Evolutionary conservation across 2,797 vertebrate species (phyloP), one percentile per base, ranked within the genome.

Genomic region (Muraenolepis orangiensis): DNA sequence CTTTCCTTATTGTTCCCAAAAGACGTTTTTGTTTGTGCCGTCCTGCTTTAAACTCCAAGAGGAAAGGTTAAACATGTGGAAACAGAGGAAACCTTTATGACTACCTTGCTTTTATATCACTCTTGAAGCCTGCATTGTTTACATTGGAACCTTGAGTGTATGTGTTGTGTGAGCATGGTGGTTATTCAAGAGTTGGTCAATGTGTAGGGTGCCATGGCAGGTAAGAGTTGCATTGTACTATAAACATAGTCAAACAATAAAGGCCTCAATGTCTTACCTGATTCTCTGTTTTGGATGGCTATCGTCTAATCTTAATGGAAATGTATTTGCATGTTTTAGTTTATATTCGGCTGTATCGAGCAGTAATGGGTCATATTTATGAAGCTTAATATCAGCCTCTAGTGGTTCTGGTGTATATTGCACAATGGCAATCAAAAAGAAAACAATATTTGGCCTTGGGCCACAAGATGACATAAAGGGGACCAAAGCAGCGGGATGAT

Each of bases 121-220:
- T 90, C 90, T 93, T 88, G 82, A 88, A 90, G 89, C 90, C 91
- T 93, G 93, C 90, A 89, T 90, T 93, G 94, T 94, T 94, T 94
- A 94, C 93, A 94, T 89, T 90, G 79, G 87, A 75, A 34, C 80
- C 73, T 80, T 76, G 87, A 10, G 82, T 29, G 83, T 70, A 81
- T 71, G 83, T 57, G 78, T 75, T 71, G 61, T 72, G 84, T 72
- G 82, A 77, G 88, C 81, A 81, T 77, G 74, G 82, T 85, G 88
- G 85, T 88, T 85, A 84, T 90, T 84, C 36, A 38, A 38, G 82
- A 86, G 40, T 89, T 86, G 81, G 87, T 77, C 87, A 77, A 75
- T 86, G 85, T 89, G 78, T 84, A 80, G 83, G 34, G 79, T 83
- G 80, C 78, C 72, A 79, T 81, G 85, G 72, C 80, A 84, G 85